Evolutionary conservation across 2,797 vertebrate species (phyloP), one percentile per base, ranked within the genome.

Genomic region (Silurus lanzhouensis): DNA sequence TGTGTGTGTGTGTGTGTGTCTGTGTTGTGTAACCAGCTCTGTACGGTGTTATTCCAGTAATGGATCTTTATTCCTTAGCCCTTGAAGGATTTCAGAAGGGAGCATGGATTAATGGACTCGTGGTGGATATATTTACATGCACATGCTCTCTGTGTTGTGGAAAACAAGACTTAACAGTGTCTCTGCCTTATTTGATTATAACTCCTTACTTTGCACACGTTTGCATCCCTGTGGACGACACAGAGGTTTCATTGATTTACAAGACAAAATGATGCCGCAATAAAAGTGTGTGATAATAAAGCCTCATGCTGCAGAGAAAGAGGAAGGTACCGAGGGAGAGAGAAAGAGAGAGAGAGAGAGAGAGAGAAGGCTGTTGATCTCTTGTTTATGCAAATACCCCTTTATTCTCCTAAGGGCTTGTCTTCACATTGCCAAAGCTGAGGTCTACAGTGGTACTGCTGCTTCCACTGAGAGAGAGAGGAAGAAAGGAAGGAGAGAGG

Each of bases 381-480:
- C 85, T 78, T 90, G 89, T 91, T 92, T 93, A 92, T 90, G 87
- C 87, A 90, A 92, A 89, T 89, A 90, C 68, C 77, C 64, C 79
- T 66, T 88, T 90, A 86, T 92, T 88, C 89, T 89, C 90, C 87
- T 81, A 61, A 84, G 85, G 76, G 90, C 89, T 92, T 89, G 88
- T 89, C 92, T 90, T 93, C 91, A 93, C 92, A 92, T 93, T 94
- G 93, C 90, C 91, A 91, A 91, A 85, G 87, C 89, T 85, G 84
- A 87, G 90, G 87, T 91, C 91, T 80, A 90, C 90, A 89, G 89
- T 89, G 90, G 91, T 90, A 91, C 88, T 88, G 90, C 90, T 86
- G 60, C 89, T 87, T 89, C 90, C 83, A 58, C 72, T 63, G 55
- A 70, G 74, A 70, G 71, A 74, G 46, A 74, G 19, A 55, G 22